phyloP scores from a whole-genome alignment of 2,113 vertebrate species.

The Ctenodactylus gundi region DNA sequence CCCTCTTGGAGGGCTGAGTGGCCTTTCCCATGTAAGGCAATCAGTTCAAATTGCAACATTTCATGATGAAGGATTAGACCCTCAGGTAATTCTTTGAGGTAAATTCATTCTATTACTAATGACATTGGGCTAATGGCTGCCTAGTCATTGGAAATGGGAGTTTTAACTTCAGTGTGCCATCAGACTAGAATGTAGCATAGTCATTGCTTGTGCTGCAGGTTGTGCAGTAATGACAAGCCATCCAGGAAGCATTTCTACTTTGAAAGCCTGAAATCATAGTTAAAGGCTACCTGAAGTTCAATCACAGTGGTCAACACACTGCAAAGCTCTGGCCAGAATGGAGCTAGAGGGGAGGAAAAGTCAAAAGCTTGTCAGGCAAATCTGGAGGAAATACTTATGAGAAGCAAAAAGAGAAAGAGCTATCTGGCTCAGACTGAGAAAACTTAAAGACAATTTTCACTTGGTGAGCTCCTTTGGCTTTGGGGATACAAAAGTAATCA shows the following conservation, averaged over 20 bases:
- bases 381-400: conserved; percentile 25
- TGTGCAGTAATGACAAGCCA: neutral
- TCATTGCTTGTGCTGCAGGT: neutral
- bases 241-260: neutral
- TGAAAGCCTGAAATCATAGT: conserved; percentile 47
- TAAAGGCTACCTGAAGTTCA: neutral
- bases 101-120: neutral
- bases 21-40: neutral
- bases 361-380: neutral
- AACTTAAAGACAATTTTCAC: conserved; percentile 30
- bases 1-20: neutral
- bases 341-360: neutral
- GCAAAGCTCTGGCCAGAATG: neutral
- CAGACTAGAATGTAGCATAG: too few relatives aligned
- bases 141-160: too few relatives aligned
- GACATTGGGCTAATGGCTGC: neutral
- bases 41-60: neutral
- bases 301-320: neutral
- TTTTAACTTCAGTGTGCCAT: too few relatives aligned
- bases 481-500: conserved; percentile 56
- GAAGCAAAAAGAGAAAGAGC: neutral
- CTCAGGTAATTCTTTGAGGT: neutral
- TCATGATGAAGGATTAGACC: neutral
- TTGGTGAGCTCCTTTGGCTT: conserved; percentile 40
- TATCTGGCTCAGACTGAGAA: conserved; percentile 47